Conservation (phyloP, 1,140 invertebrate species). For the Nylanderia fulva region DNA sequence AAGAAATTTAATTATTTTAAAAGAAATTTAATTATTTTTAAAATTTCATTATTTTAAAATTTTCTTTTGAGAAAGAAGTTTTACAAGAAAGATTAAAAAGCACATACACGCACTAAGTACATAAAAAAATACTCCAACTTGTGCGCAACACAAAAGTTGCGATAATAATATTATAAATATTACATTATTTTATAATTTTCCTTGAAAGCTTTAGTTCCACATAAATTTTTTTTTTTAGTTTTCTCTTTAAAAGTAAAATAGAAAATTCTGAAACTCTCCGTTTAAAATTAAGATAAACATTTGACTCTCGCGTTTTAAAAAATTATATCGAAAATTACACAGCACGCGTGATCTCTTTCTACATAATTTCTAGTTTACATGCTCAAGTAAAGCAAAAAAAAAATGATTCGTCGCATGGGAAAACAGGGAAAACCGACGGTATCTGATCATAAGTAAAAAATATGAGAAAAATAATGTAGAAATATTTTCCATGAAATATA, state of each 20-base stretch:
- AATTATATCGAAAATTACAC: background rate
- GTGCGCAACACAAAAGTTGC: no score
- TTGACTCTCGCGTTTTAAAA: background rate
- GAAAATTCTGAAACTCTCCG: background rate
- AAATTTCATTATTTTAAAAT: no score
- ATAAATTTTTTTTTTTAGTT: background rate
- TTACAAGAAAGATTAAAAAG: no score
- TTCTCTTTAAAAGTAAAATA: background rate
- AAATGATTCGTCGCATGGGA: slow-evolving; percentile 27
- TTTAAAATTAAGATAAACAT: slow-evolving; percentile 25
- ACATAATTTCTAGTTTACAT: slow-evolving; percentile 11
- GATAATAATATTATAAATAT: background rate
- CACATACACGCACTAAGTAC: no score
- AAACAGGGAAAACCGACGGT: background rate
- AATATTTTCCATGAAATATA: slow-evolving; percentile 25
- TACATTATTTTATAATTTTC: background rate
- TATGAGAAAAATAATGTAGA: slow-evolving; percentile 25
- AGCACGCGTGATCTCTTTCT: background rate
- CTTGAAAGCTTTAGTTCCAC: background rate
- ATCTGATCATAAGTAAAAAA: slow-evolving; percentile 25
- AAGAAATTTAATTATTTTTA: no score
- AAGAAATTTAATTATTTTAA: no score
- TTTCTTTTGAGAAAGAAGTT: no score
- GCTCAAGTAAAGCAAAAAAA: background rate
- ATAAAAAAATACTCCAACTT: no score